Evolutionary conservation across 2,113 vertebrate genomes (phyloP), one percentile per base, ranked within the genome.

Genomic region (Ctenodactylus gundi): DNA sequence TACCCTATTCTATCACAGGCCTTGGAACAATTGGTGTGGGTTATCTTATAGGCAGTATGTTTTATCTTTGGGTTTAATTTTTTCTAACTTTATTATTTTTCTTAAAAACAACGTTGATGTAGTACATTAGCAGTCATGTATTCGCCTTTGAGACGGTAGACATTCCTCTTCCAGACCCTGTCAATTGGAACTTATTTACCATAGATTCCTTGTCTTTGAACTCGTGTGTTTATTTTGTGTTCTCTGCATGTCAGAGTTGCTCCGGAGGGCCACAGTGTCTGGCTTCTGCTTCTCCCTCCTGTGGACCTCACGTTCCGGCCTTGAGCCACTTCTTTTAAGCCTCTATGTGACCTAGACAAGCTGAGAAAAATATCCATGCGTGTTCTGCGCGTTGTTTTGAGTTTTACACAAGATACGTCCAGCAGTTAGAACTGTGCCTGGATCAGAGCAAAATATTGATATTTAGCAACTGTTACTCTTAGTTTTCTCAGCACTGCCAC

Each of bases 121-220:
- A 64, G 7, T 73, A 55, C 6, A 58, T 77, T 91, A 58, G 29
- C 72, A 60, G 39, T 36, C 67, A 31, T 67, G 17, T 73, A 49
- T 39, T 88, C 41, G 68, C 31, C 57, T 65, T 94, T 92, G 84
- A 87, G 55, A 82, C 53, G 85, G 57, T 1, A 90, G 8, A 49
- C 23, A 70, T 60, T 51, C 34, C 4, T 68, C n/a, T 39, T 57
- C 73, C n/a, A n/a, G n/a, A n/a, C 36, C 9, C 21, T 36, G 17
- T 67, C 58, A 92, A 91, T 75, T 27, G 53, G 80, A 94, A 67
- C 53, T 92, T 90, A 46, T 95, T 55, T 78, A 68, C n/a, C 21
- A 57, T 15, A 73, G 29, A 81, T 31, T 49, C 25, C 34, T 90
- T 88, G 27, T 72, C 60, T 72, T 94, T 51, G 87, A 55, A 60